Evolutionary conservation across 2,888 invertebrate genomes (phyloP), one percentile per base, ranked within the genome.

Genomic region (Branchinecta sandiegonensis): DNA sequence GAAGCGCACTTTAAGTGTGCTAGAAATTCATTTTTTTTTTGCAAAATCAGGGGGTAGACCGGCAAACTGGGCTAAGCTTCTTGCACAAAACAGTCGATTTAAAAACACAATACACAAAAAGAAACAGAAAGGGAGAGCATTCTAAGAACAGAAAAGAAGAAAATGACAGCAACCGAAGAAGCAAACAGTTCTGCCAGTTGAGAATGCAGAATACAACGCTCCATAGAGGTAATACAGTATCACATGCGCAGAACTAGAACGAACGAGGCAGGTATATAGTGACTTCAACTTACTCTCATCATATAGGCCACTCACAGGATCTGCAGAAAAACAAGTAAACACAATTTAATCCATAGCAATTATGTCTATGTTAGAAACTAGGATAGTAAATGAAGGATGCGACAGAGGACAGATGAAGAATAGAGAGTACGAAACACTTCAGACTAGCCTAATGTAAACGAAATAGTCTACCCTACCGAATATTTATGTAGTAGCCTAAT

Each of bases 271-370:
- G 14, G 23, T 56, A 56, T 17, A n/a, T 56, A 17, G 63, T 17
- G 63, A 56, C 63, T 56, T n/a, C 8, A 56, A 71, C 70, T 71
- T 71, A 71, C 71, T 68, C 64, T 50, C 63, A 50, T 66, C 66
- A 66, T 69, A 69, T 67, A 66, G 68, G 46, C 68, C 71, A 47
- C 46, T 66, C 50, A 14, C n/a, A 48, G 71, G 69, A 71, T 71
- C 71, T 71, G 68, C 65, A 71, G 37, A 67, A 47, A 69, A 47
- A 37, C 47, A 47, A 67, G 67, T 48, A 67, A 66, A 67, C 47
- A 67, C 37, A 37, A 37, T 37, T 37, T 37, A 37, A 37, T 37
- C 37, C 5, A 37, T 37, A 37, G 37, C 37, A 37, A 37, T 37
- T 37, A 37, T 37, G 37, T 37, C 13, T 48, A 63, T 64, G n/a